Evolutionary conservation across 2,113 vertebrate genomes (phyloP).

Genomic region (Equus quagga): DNA sequence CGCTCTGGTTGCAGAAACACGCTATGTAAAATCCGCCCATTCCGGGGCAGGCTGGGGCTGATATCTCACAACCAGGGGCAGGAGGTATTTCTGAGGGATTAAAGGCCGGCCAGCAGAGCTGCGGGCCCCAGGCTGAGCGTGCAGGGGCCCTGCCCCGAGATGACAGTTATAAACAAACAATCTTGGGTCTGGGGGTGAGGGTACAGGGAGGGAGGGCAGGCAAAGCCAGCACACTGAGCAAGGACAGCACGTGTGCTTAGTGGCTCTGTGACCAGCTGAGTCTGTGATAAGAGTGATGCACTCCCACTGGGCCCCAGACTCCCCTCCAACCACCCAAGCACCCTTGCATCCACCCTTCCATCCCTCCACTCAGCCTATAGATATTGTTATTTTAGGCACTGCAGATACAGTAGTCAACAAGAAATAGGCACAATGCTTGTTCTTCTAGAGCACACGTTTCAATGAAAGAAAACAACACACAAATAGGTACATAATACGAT

Average conservation of each 20-base stretch:
- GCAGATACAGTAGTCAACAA: not conserved
- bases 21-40: not conserved
- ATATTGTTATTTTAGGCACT: not conserved
- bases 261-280: not conserved
- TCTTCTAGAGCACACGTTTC: not conserved
- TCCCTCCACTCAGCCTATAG: not conserved
- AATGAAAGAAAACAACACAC: not conserved
- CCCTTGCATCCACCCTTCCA: not conserved
- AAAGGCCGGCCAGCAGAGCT: not conserved
- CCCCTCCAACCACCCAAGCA: not conserved
- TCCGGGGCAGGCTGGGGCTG: not conserved
- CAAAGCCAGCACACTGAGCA: not conserved
- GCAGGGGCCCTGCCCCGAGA: not conserved
- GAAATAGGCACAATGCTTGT: not conserved
- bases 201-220: not conserved
- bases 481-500: not conserved
- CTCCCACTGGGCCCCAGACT: not conserved
- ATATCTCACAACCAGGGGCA: not conserved
- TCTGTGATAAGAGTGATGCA: not conserved
- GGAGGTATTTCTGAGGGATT: not conserved
- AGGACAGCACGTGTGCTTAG: not conserved
- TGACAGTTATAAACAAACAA: not conserved
- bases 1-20: not conserved
- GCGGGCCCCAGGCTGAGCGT: not conserved
- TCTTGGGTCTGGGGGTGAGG: not conserved